phyloP scores from a whole-genome alignment of 1,140 invertebrate genomes.

The Aphaenogaster rudis region DNA sequence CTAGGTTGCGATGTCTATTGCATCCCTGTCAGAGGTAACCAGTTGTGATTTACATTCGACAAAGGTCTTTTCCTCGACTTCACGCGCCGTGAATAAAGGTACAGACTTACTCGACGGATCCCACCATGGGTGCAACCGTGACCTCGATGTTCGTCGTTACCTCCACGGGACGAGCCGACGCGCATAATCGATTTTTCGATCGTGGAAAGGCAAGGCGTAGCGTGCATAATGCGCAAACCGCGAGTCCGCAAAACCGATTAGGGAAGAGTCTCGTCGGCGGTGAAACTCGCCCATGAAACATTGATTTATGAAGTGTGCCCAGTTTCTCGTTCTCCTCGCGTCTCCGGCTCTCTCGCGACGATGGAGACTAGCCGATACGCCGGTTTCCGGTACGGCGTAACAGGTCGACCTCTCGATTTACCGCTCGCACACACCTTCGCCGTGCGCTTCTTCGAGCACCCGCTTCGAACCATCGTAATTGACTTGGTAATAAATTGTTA shows the following conservation, averaged over 20 bases:
- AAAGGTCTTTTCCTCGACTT: constrained; percentile 43
- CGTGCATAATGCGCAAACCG: constrained; percentile 27
- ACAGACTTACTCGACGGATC: neutral
- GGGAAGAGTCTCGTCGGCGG: constrained; percentile 13
- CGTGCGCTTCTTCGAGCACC: neutral
- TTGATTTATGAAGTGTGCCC: constrained; percentile 31
- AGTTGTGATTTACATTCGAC: constrained; percentile 33
- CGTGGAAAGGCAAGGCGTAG: constrained; percentile 13
- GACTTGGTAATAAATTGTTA: constrained; percentile 43
- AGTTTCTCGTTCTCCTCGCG: constrained; percentile 13
- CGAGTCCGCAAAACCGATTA: constrained; percentile 18
- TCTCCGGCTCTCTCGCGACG: neutral
- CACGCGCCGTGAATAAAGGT: constrained; percentile 40
- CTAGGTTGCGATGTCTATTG: constrained; percentile 3
- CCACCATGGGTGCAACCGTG: constrained; percentile 47
- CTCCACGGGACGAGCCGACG: constrained; percentile 17
- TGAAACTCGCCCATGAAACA: constrained; percentile 49
- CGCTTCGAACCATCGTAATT: constrained; percentile 10
- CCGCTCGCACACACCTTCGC: neutral
- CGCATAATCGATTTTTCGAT: constrained; percentile 66
- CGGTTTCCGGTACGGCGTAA: constrained; percentile 45
- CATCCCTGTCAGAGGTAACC: constrained; percentile 4
- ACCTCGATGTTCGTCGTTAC: constrained; percentile 51
- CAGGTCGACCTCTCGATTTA: constrained; percentile 39
- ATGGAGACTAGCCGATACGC: neutral